Base-by-base conservation (phyloP, 2,113 vertebrate genomes). In the Nesogale talazaci region DNA sequence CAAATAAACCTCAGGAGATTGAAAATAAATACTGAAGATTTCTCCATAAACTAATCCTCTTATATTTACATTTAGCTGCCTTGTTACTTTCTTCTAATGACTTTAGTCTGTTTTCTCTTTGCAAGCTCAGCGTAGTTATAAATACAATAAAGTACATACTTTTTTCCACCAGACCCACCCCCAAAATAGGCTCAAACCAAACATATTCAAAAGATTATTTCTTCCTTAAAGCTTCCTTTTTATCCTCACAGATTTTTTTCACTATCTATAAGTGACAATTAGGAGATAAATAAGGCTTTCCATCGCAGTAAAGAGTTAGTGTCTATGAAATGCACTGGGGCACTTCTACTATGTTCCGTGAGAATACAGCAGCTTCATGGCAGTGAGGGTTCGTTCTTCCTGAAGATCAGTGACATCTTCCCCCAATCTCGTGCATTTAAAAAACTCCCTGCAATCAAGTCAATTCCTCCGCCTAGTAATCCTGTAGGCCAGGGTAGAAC, bases 41-140 rank as follows among this genome's bases (percentile, higher is more conserved):
- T 90, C 34, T 46, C 77, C 86, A 77, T 91, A 93, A 93, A 96
- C 88, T 36, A 84, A 72, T 75, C 77, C 29, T 40, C 76, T 93
- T 88, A 38, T 92, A 90, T 95, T 95, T 86, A 90, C 65, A 88
- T 88, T 92, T 92, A 92, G 83, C 72, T 65, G 67, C 80, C 20
- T 94, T 82, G 42, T 67, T 86, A 40, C 31, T 57, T 74, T 91
- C 92, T 84, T 92, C 67, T 79, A 93, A 76, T 72, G 91, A 93
- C 38, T 84, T 96, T 38, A 86, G 91, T 90, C 88, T 96, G 95
- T 84, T 88, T 95, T 89, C 72, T 69, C 86, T 96, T 90, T 94
- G 93, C 90, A 93, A 90, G 46, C 72, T 94, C 89, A 89, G 92
- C 88, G 46, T 90, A 67, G 72, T 67, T 94, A 88, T 90, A 96